Percentiles rank a stretch among this genome's conserved stretches.
Evolutionary conservation across 2,113 vertebrate species (phyloP).

Genomic region (Crotalus viridis): DNA sequence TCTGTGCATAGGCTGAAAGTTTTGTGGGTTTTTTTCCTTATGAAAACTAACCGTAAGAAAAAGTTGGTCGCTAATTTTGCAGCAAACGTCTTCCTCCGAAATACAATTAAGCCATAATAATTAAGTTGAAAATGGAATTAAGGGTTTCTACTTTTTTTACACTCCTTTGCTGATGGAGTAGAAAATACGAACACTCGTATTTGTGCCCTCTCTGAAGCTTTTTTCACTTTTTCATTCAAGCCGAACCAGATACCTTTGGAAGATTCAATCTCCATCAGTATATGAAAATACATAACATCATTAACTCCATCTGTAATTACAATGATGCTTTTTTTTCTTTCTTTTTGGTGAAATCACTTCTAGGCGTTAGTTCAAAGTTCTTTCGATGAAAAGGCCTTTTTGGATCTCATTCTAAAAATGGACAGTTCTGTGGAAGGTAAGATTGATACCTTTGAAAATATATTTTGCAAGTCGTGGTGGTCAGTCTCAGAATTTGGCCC

Average conservation of each 20-base stretch:
- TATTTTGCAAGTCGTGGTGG: neutral
- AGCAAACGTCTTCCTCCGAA: neutral
- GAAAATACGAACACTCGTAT: neutral
- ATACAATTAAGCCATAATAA: neutral
- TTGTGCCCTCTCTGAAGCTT: neutral
- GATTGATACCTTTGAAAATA: neutral
- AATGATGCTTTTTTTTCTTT: neutral
- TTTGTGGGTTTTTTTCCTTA: neutral
- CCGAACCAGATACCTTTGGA: neutral
- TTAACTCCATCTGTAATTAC: neutral
- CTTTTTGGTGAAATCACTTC: conserved; percentile 35
- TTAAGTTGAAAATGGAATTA: neutral
- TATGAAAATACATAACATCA: neutral
- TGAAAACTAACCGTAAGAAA: neutral
- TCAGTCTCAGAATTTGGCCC: neutral
- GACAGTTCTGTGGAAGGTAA: conserved; percentile 76
- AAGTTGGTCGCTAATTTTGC: neutral
- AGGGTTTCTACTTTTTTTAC: neutral
- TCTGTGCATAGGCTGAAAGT: neutral
- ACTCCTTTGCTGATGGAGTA: neutral
- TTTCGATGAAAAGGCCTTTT: conserved; percentile 74
- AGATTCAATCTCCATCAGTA: neutral
- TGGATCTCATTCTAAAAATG: conserved; percentile 78
- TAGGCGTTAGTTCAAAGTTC: conserved; percentile 78
- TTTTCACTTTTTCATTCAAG: neutral